A percentile compares a stretch with the other conserved stretches of the same genome.
These are phyloP conservation scores for Zygaena filipendulae DNA, from an alignment of 2,888 invertebrate species.

Conservation along the genomic window DNA sequence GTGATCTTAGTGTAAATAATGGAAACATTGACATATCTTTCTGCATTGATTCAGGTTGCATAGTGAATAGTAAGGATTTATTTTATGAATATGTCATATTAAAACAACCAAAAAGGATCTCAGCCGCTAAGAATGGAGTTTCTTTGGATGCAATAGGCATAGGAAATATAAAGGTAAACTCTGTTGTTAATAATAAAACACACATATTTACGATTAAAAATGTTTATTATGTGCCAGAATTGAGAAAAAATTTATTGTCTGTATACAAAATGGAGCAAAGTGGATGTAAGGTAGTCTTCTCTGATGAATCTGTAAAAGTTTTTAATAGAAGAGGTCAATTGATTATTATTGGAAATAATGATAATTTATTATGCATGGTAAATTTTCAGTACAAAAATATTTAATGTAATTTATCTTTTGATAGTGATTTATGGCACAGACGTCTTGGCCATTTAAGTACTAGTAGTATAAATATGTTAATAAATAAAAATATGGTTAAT, in stretches of 20 bases:
- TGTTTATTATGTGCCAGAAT: constrained; percentile 8
- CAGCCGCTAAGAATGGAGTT: constrained; percentile 3
- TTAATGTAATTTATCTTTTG: constrained; percentile 1
- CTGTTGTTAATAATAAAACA: not conserved
- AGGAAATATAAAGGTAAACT: not conserved
- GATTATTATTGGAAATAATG: constrained; percentile 7
- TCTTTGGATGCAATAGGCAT: constrained; percentile 1
- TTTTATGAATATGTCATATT: too few species aligned
- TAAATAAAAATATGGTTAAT: constrained; percentile 3
- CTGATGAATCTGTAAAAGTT: constrained; percentile 7
- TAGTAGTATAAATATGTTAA: constrained; percentile 1
- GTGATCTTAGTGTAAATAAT: too few species aligned
- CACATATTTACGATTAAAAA: constrained; percentile 5
- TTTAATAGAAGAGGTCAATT: constrained; percentile 2
- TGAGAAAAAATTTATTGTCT: constrained; percentile 6
- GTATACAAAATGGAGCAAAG: constrained; percentile 10
- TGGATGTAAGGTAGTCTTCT: constrained; percentile 6
- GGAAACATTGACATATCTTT: too few species aligned
- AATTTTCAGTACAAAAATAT: not conserved
- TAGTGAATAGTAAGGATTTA: too few species aligned
- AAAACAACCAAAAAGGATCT: too few species aligned
- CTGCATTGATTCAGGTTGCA: too few species aligned
- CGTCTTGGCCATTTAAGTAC: constrained; percentile 3
- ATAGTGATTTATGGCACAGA: constrained; percentile 3
- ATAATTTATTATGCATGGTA: constrained; percentile 1